phyloP scores from a whole-genome alignment of 2,888 invertebrate species.

The Halictus ligatus region DNA sequence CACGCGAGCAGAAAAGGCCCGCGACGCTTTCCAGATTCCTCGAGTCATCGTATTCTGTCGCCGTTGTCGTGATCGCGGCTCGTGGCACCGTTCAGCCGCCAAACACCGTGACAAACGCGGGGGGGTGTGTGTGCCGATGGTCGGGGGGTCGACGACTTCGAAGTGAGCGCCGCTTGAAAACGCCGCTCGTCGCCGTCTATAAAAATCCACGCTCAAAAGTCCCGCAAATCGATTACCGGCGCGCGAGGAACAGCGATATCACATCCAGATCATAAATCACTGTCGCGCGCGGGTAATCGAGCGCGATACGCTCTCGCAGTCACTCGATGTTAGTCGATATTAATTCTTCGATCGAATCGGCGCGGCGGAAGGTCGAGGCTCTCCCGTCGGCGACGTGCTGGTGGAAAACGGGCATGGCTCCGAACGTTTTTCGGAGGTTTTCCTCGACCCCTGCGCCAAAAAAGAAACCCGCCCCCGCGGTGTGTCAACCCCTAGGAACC shows the following conservation, averaged over 20 bases:
- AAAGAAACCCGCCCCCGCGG: constrained; percentile 33
- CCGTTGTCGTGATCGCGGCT: not conserved
- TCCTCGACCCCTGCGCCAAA: constrained; percentile 39
- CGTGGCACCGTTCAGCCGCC: constrained; percentile 21
- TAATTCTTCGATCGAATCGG: constrained; percentile 77
- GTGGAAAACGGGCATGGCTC: constrained; percentile 68
- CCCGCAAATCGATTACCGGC: constrained; percentile 71
- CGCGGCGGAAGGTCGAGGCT: constrained; percentile 35
- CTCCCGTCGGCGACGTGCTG: constrained; percentile 58
- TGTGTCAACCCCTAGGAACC: constrained; percentile 43
- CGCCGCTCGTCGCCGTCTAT: constrained; percentile 24
- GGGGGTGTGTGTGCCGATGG: not conserved
- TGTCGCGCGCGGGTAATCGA: constrained; percentile 81
- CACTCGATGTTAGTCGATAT: constrained; percentile 77
- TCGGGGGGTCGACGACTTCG: constrained; percentile 23
- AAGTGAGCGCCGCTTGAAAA: constrained; percentile 44
- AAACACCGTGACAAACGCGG: constrained; percentile 39
- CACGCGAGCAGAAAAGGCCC: constrained; percentile 8
- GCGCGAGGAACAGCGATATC: constrained; percentile 67
- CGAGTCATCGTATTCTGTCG: constrained; percentile 23
- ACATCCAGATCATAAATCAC: constrained; percentile 79
- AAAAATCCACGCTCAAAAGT: constrained; percentile 65
- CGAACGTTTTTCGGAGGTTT: constrained; percentile 72
- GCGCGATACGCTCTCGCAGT: constrained; percentile 71
- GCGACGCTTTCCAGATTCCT: constrained; percentile 21